A percentile compares a stretch with the other conserved stretches of the same genome.
Conservation (phyloP, 2,113 vertebrate species). For the Festucalex cinctus region DNA sequence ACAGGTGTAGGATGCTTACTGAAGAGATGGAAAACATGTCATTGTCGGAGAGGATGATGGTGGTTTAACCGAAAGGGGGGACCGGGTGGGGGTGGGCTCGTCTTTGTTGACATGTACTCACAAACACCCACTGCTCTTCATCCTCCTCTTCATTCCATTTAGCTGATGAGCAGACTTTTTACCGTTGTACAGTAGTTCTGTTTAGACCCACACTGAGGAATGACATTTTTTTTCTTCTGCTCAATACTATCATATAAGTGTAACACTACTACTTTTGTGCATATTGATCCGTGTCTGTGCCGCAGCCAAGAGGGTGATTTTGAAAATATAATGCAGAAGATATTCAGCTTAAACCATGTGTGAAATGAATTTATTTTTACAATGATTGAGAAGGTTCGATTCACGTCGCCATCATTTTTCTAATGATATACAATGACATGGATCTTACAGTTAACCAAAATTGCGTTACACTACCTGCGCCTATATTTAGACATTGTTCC, state of each 20-base stretch:
- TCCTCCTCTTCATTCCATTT: constrained; percentile 22
- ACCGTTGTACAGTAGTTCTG: constrained; percentile 4
- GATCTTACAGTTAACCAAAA: too few species aligned
- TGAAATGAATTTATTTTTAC: too few species aligned
- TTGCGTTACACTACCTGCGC: too few species aligned
- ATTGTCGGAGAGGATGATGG: constrained; percentile 37
- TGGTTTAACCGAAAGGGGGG: constrained; percentile 28
- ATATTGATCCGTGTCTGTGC: too few species aligned
- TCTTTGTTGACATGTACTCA: constrained; percentile 55
- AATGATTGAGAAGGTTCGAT: too few species aligned
- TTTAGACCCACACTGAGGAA: constrained; percentile 5
- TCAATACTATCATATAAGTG: not conserved
- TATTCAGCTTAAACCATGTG: too few species aligned
- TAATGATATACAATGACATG: too few species aligned
- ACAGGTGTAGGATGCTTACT: constrained; percentile 30
- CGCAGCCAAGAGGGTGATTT: too few species aligned
- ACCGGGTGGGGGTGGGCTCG: constrained; percentile 15
- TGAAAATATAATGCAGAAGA: too few species aligned
- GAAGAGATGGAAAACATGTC: constrained; percentile 46
- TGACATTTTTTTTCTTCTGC: not conserved
- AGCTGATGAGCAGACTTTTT: constrained; percentile 8
- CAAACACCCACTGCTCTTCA: constrained; percentile 29
- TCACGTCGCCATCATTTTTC: too few species aligned
- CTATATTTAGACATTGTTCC: too few species aligned
- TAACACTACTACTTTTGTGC: too few species aligned